Conservation (phyloP, 1,140 invertebrate species). For the Drosophila littoralis region DNA sequence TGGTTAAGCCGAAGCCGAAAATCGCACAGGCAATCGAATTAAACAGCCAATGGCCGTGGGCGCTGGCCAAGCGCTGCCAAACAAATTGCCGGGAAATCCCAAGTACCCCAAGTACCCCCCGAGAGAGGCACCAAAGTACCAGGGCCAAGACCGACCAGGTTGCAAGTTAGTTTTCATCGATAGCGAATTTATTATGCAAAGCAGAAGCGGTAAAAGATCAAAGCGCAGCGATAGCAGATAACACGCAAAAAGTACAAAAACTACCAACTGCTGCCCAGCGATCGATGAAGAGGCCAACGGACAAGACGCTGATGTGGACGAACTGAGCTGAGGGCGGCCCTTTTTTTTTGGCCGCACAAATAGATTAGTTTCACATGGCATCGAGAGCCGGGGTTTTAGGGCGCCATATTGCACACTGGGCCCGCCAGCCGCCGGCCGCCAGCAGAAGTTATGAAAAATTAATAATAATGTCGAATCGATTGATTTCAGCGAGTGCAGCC, state of each 20-base stretch:
- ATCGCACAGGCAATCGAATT: slow-evolving; percentile 80
- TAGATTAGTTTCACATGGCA: slow-evolving; percentile 84
- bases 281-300: slow-evolving; percentile 34
- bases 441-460: slow-evolving; percentile 84
- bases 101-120: slow-evolving; percentile 14
- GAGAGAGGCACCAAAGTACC: neutral
- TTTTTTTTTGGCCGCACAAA: slow-evolving; percentile 71
- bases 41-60: slow-evolving; percentile 75
- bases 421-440: slow-evolving; percentile 68
- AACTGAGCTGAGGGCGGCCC: slow-evolving; percentile 56
- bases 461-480: slow-evolving; percentile 85
- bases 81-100: slow-evolving; percentile 81
- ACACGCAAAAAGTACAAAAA: slow-evolving; percentile 46
- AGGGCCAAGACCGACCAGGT: slow-evolving; percentile 35
- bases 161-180: slow-evolving; percentile 81
- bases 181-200: slow-evolving; percentile 83
- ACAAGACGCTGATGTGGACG: slow-evolving; percentile 1
- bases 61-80: slow-evolving; percentile 53
- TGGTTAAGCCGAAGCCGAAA: slow-evolving; percentile 71
- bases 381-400: slow-evolving; percentile 65
- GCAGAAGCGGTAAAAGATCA: slow-evolving; percentile 83
- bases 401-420: slow-evolving; percentile 81
- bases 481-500: slow-evolving; percentile 75
- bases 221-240: slow-evolving; percentile 80
- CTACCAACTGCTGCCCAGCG: slow-evolving; percentile 4